Evolutionary conservation across 2,888 invertebrate genomes (phyloP), one percentile per base, ranked within the genome.

Genomic region (Thymelicus lineola): DNA sequence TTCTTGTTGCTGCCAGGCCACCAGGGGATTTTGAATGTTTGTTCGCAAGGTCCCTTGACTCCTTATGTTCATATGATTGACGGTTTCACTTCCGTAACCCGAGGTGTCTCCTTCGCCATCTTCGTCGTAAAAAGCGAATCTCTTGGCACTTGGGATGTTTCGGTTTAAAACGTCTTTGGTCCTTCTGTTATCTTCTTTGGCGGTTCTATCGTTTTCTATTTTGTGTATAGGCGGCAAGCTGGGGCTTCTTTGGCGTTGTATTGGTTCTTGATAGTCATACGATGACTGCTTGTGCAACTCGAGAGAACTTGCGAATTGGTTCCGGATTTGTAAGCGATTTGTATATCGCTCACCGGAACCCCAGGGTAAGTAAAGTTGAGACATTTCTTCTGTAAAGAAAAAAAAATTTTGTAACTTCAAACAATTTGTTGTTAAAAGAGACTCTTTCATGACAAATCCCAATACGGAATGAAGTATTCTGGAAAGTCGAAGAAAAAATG

Each of bases 71-170:
- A 87, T 94, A 72, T 95, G 94, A 81, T 95, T 95, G 12, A 95
- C 88, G 61, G 96, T 96, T 83, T 97, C 97, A 84, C 97, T 97
- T 62, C 97, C 96, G 87, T 97, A 97, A 48, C 97, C 97, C 42
- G 97, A 97, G 67, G 97, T 97, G 81, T 97, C 97, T 48, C 96
- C 96, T 81, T 96, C 96, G 66, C 94, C 94, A 76, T 94, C 92
- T 79, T 93, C 93, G 79, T 93, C 92, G 76, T 90, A 94, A 77
- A 93, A 91, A n/a, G 91, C 81, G 73, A 91, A 93, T 75, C 93
- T 83, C 69, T 94, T 90, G 17, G 91, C 88, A 66, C 90, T 90
- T n/a, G 89, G 88, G 74, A 89, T 84, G 73, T 93, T 91, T 59
- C 91, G 80, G 75, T 90, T 89, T 60, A 92, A 75, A 58, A 84